phyloP scores from a whole-genome alignment of 2,797 vertebrate species.

The Kryptolebias ocellatus region DNA sequence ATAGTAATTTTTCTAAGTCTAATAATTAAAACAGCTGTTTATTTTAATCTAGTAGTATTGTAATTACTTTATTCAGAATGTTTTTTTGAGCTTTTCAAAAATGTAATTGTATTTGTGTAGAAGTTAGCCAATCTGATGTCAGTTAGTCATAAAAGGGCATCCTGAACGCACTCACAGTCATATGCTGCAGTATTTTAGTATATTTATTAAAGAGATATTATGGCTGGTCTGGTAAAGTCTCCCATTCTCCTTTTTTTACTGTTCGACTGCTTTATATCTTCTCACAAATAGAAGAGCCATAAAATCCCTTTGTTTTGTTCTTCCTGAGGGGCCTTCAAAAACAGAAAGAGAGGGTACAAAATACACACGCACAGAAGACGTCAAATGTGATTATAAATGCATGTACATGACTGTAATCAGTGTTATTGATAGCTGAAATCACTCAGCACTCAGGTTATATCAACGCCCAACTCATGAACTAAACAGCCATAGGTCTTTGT shows the following conservation, averaged over 20 bases:
- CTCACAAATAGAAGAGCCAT: background rate
- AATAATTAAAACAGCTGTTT: too few relatives aligned
- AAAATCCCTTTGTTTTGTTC: background rate
- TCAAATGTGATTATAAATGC: background rate
- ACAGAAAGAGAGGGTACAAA: too few relatives aligned
- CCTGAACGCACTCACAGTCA: background rate
- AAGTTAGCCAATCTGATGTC: too few relatives aligned
- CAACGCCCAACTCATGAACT: background rate
- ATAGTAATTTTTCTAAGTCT: background rate
- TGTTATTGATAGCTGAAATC: background rate
- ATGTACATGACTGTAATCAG: background rate
- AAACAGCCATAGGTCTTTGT: background rate
- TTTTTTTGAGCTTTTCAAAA: too few relatives aligned
- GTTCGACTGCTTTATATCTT: background rate
- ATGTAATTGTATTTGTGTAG: too few relatives aligned
- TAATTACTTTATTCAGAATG: too few relatives aligned
- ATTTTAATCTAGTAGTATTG: too few relatives aligned
- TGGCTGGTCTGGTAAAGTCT: background rate
- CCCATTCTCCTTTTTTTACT: background rate
- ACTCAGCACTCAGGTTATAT: conserved; percentile 4
- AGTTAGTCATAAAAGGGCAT: background rate
- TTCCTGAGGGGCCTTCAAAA: background rate
- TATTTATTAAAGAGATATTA: background rate
- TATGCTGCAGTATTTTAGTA: background rate
- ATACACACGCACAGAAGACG: too few relatives aligned